Percentiles rank a stretch among this genome's conserved stretches.
These are phyloP conservation scores for Dolichopus griseipennis DNA, from an alignment of 2,888 invertebrate species.

Conservation along the genomic window DNA sequence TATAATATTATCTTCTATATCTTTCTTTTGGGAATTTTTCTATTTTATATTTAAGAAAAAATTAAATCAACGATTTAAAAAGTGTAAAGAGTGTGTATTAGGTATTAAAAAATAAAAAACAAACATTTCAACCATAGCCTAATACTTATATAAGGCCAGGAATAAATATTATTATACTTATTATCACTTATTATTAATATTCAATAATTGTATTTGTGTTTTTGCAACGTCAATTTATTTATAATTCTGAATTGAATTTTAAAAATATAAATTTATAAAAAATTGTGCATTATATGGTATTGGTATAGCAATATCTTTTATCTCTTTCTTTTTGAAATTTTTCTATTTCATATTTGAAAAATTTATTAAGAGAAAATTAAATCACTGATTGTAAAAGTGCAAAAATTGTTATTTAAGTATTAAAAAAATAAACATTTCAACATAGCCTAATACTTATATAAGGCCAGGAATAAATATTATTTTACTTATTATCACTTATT, in stretches of 20 bases:
- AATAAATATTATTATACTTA: no score
- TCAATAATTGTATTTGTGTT: no score
- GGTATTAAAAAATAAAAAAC: neutral
- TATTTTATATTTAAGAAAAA: neutral
- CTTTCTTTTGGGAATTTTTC: neutral
- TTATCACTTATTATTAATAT: no score
- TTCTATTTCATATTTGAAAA: neutral
- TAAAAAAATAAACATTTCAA: neutral
- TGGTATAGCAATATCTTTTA: neutral
- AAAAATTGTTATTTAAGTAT: neutral
- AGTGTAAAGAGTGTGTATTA: neutral
- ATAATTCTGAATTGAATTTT: no score
- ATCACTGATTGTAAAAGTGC: neutral
- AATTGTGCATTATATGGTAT: no score
- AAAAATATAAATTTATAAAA: no score
- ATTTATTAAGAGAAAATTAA: neutral
- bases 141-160: no score
- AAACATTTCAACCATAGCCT: neutral
- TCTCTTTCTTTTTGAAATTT: neutral
- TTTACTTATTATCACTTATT: no score
- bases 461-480: no score
- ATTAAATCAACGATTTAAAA: neutral
- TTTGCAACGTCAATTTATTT: no score
- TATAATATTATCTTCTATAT: neutral
- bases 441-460: no score